Evolutionary conservation across 2,888 invertebrate genomes (phyloP), one percentile per base, ranked within the genome.

Genomic region (Torymus auratus): DNA sequence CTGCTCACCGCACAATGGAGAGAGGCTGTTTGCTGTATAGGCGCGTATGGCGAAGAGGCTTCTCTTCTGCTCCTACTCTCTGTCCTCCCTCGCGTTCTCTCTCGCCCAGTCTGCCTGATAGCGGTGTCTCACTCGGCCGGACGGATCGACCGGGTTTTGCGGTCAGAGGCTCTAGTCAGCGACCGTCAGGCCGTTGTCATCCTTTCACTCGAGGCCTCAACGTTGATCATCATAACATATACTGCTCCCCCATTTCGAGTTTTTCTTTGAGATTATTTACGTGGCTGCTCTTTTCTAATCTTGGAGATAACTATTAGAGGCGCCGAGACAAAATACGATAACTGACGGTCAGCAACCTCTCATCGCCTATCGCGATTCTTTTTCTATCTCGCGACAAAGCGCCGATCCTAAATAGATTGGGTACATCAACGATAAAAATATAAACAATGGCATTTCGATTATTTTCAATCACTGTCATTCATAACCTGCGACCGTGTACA

Each of bases 1-100:
- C 14, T 23, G 17, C 58, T 12, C 28, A 50, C n/a, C n/a, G 52
- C 75, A 52, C 52, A 69, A 62, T 28, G 52, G 61, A 75, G 60
- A 75, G 60, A 58, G 65, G 28, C 53, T 55, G 69, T 55, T 73
- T 11, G 23, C 61, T 60, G 17, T 23, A 52, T 28, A 28, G 0
- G 41, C 41, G 41, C 7, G 41, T 41, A 41, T 41, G 41, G 41
- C 41, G 41, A 41, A 41, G 41, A 41, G 41, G 41, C 41, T 41
- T 41, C 41, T 41, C 41, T 41, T 41, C 67, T 52, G 67, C 62
- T 69, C 67, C 23, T 68, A 17, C 13, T 28, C 15, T 15, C 52
- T 23, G 23, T 20, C 60, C 28, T 72, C 41, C 13, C 41, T 58
- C 58, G 41, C 58, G 7, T 41, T 53, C n/a, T 56, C 52, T 61